Evolutionary conservation across 2,888 invertebrate species (phyloP).

Genomic region (Rhagonycha fulva): DNA sequence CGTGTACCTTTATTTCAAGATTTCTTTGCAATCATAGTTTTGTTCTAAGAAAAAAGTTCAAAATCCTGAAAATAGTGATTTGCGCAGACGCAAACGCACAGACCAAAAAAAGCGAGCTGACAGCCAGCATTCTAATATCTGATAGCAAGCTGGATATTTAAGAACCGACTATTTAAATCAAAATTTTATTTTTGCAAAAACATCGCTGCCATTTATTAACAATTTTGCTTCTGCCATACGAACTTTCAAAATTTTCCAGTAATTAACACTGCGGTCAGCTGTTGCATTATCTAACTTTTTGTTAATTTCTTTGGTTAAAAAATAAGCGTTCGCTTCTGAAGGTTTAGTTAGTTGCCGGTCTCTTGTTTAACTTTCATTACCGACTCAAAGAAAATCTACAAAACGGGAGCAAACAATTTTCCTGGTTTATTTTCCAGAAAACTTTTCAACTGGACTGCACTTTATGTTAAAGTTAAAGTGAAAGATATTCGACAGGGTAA

Average conservation of each 20-base stretch:
- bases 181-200: too few species aligned
- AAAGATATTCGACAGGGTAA: background rate
- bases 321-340: background rate
- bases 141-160: too few species aligned
- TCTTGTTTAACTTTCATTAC: background rate
- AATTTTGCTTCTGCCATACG: too few species aligned
- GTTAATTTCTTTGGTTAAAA: background rate
- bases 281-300: background rate
- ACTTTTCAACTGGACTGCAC: background rate
- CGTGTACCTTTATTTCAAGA: too few species aligned
- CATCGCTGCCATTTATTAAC: too few species aligned
- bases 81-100: too few species aligned
- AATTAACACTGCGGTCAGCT: background rate
- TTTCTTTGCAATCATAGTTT: too few species aligned
- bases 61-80: too few species aligned
- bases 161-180: too few species aligned
- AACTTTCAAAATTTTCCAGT: background rate
- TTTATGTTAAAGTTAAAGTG: background rate
- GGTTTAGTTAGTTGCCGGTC: background rate
- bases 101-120: too few species aligned
- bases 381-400: background rate
- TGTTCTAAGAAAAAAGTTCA: too few species aligned
- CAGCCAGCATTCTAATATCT: too few species aligned
- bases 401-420: background rate
- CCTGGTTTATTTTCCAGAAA: background rate